Evolutionary conservation across 1,140 invertebrate genomes (phyloP).

Genomic region (Epicauta chinensis): DNA sequence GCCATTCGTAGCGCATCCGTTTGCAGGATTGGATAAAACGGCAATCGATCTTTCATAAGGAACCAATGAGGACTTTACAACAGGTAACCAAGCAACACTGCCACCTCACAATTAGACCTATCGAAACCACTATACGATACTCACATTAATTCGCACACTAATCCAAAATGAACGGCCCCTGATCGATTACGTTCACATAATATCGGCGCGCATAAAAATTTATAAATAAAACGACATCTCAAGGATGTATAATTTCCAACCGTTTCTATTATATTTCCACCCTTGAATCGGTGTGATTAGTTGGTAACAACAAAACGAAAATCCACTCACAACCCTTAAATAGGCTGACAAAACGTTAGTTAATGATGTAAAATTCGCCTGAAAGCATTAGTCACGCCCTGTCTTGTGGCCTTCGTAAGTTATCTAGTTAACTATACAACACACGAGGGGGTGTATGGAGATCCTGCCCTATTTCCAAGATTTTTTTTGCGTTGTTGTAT

Average conservation of each 20-base stretch:
- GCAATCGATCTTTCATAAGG: slow-evolving; percentile 11
- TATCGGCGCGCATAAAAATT: background rate
- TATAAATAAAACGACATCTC: background rate
- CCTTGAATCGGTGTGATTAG: no score
- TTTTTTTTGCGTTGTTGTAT: no score
- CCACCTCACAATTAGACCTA: slow-evolving; percentile 9
- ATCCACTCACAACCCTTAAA: no score
- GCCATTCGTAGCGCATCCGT: slow-evolving; percentile 26
- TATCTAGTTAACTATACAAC: background rate
- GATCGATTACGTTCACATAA: no score
- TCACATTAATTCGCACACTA: no score
- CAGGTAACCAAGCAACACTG: slow-evolving; percentile 17
- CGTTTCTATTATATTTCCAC: no score
- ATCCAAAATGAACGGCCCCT: background rate
- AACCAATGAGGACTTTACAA: slow-evolving; percentile 10
- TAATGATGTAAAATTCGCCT: slow-evolving; percentile 8
- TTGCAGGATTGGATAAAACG: slow-evolving; percentile 10
- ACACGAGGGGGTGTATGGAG: no score
- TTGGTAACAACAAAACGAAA: no score
- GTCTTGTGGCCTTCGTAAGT: slow-evolving; percentile 8
- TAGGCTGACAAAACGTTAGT: no score
- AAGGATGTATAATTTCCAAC: no score
- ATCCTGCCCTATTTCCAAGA: no score
- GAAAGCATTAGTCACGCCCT: slow-evolving; percentile 8
- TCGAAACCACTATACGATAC: slow-evolving; percentile 9